Evolutionary conservation across 2,113 vertebrate genomes (phyloP), one percentile per base, ranked within the genome.

Genomic region (Cettia cetti): DNA sequence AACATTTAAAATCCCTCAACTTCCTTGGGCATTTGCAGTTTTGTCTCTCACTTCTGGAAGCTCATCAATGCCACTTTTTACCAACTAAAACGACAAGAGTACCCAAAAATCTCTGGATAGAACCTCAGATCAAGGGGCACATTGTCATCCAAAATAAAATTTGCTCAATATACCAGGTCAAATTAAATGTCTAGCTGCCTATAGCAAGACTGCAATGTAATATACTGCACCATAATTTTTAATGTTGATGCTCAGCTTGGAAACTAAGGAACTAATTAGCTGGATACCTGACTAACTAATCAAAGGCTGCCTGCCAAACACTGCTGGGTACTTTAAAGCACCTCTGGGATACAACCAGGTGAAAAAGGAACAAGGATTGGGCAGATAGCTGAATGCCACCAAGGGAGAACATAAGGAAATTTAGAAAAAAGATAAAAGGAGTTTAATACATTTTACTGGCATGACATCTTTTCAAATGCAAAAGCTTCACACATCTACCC

Each of bases 161-260:
- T 15, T 40, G 12, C 23, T 45, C 33, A 47, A 76, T 65, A 40
- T n/a, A 90, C 39, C 11, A 31, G 23, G 63, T 92, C 90, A 96
- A 98, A 97, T 97, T 91, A 98, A 96, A 95, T 35, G 77, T 80
- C 90, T 93, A 97, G 97, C 94, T 98, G 98, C 95, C 42, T 90
- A 66, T 17, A 96, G 96, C 87, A 97, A 94, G 79, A 82, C 70
- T 88, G 61, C 53, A 74, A 39, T 57, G 56, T n/a, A 47, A 59
- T 64, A 81, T 24, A 90, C 44, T 72, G 57, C 75, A 63, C 42
- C 40, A 9, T 81, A 40, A 65, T 82, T 75, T 88, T 76, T 45
- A 45, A 64, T 52, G 52, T 33, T 83, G 49, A 50, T 76, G 15
- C 69, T 91, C 19, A 88, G 69, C 31, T 72, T 64, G 60, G 42